Evolutionary conservation across 2,888 invertebrate genomes (phyloP).

Genomic region (Torymus aiolomorphi): DNA sequence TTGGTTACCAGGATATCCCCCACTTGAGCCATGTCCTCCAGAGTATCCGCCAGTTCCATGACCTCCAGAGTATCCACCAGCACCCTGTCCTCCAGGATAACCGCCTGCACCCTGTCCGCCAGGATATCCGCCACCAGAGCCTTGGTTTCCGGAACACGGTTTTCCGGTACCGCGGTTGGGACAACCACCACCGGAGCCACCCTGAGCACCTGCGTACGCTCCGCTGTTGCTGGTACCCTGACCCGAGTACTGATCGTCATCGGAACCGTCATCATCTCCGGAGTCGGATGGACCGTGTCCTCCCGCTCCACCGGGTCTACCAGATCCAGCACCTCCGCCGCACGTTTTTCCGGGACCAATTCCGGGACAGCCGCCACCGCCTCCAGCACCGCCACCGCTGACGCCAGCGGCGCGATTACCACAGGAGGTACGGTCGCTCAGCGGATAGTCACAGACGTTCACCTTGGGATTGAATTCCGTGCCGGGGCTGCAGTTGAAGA

Average conservation of each 20-base stretch:
- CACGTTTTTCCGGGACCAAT: not conserved
- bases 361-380: not conserved
- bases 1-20: not conserved
- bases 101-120: not conserved
- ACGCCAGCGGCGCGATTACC: slow-evolving; percentile 50
- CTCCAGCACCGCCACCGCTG: not conserved
- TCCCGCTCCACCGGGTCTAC: too few relatives aligned
- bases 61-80: not conserved
- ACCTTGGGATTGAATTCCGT: slow-evolving; percentile 67
- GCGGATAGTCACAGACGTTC: slow-evolving; percentile 65
- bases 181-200: not conserved
- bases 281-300: too few relatives aligned
- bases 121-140: not conserved
- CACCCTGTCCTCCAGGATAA: slow-evolving; percentile 6
- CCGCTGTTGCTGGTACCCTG: not conserved
- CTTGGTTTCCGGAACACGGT: not conserved
- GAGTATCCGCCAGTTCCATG: too few relatives aligned
- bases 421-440: slow-evolving; percentile 61
- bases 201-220: not conserved
- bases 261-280: not conserved
- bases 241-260: not conserved
- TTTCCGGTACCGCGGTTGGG: not conserved
- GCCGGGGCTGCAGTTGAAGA: slow-evolving; percentile 63
- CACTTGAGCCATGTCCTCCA: too few relatives aligned
- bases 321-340: not conserved